These are phyloP conservation scores for Pseudopipra pipra DNA, from an alignment of 2,113 vertebrate species.

Conservation along the genomic window DNA sequence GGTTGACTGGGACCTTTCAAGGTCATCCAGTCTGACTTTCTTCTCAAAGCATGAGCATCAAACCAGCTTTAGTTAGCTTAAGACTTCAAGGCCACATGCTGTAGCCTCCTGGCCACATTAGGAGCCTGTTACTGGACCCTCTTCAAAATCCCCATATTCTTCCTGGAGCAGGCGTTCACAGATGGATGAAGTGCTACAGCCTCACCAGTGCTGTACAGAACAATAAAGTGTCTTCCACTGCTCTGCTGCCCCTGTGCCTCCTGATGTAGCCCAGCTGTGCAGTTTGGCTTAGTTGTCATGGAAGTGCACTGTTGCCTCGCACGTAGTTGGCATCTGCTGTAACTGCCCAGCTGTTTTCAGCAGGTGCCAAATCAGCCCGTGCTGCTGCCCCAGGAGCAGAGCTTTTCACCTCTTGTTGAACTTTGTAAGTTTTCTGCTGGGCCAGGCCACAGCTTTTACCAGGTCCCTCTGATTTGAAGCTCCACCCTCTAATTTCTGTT, in stretches of 20 bases:
- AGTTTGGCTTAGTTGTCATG: background rate
- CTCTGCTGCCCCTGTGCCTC: background rate
- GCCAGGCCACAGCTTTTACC: background rate
- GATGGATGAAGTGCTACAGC: background rate
- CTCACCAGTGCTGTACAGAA: background rate
- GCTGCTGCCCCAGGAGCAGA: background rate
- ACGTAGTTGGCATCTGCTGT: background rate
- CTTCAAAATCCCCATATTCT: background rate
- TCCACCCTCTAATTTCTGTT: background rate
- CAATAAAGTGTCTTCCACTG: background rate
- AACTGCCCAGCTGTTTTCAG: background rate
- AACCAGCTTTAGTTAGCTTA: background rate
- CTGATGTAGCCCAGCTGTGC: background rate
- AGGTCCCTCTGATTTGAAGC: background rate
- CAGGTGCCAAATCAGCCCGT: background rate
- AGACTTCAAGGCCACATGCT: background rate
- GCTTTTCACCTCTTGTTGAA: background rate
- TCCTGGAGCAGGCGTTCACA: background rate
- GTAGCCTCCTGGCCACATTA: background rate
- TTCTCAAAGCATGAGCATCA: background rate
- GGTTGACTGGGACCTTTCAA: background rate
- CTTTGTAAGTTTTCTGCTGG: background rate
- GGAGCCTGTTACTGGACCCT: background rate
- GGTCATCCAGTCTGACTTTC: background rate
- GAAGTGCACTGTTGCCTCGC: rapidly evolving